A percentile compares a stretch with the other conserved stretches of the same genome.
phyloP scores from a whole-genome alignment of 2,888 invertebrate species.

The Strigamia transsilvanica region DNA sequence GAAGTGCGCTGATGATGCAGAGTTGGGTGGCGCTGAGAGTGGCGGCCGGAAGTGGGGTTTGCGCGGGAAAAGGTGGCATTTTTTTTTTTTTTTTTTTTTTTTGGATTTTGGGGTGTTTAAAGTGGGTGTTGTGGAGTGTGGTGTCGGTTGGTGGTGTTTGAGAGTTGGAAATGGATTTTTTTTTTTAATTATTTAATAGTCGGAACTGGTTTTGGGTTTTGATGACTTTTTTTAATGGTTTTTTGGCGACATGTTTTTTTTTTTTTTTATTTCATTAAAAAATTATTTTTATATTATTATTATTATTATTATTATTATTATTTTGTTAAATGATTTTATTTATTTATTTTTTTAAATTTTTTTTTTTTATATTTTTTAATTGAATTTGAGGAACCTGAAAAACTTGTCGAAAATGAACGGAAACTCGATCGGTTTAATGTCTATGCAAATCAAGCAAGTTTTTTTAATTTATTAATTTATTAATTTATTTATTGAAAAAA shows the following conservation, averaged over 20 bases:
- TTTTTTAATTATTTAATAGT: background rate
- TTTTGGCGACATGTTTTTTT: no score
- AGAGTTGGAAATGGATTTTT: background rate
- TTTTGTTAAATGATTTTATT: background rate
- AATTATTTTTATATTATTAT: background rate
- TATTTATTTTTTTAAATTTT: no score
- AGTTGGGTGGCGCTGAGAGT: conserved; percentile 42
- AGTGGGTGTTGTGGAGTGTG: background rate
- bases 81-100: no score
- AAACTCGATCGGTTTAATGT: no score
- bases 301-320: conserved; percentile 1
- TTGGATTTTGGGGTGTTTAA: no score
- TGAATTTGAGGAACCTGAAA: no score
- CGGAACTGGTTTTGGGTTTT: no score
- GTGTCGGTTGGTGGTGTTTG: background rate
- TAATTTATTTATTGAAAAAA: background rate
- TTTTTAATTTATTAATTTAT: background rate
- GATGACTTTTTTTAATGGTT: no score
- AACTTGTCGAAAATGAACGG: no score
- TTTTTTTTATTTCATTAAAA: background rate
- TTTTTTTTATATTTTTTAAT: no score
- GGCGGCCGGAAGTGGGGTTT: background rate
- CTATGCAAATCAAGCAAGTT: no score
- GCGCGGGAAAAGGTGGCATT: background rate
- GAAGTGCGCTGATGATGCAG: conserved; percentile 19